Evolutionary conservation across 2,797 vertebrate genomes (phyloP), one percentile per base, ranked within the genome.

Genomic region (Hydrophis major): DNA sequence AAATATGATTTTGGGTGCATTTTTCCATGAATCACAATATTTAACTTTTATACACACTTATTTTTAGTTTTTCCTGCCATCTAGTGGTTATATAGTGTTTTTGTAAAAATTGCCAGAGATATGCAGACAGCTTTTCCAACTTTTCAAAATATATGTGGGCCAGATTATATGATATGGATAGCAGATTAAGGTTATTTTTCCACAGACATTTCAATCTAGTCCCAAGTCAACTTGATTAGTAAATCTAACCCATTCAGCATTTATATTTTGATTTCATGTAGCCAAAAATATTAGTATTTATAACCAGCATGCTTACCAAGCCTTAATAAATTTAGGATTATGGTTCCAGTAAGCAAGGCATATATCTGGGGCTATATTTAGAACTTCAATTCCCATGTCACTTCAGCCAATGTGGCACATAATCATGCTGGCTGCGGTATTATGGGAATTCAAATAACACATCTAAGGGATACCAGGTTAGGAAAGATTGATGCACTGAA

Each of bases 81-180:
- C 98, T 97, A 96, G 96, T 55, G 97, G 97, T 88, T 86, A 91
- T 27, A 89, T 86, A 47, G n/a, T 56, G 5, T 47, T 57, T 47
- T 92, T 60, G 53, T 28, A 89, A 6, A 56, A 86, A 32, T 50
- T 88, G 50, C 13, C n/a, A 4, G 4, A 18, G 66, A 37, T 12
- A 50, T 4, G 47, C 22, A 20, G 55, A 55, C 25, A 50, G 28
- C 8, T 90, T 89, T 92, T 93, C 14, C 56, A 78, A 42, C 20
- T 42, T 78, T 42, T 16, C 2, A 60, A 22, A 74, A 56, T 7
- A 6, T 16, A 53, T 22, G 28, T 14, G 14, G 16, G n/a, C n/a
- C 50, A 50, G 11, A 60, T 42, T 86, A 28, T 6, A 87, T 57
- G 27, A 63, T 60, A 90, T 6, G 60, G 25, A 2, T n/a, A 27